These are phyloP conservation scores for Diarsia brunnea DNA, from an alignment of 2,888 invertebrate genomes.

Conservation along the genomic window DNA sequence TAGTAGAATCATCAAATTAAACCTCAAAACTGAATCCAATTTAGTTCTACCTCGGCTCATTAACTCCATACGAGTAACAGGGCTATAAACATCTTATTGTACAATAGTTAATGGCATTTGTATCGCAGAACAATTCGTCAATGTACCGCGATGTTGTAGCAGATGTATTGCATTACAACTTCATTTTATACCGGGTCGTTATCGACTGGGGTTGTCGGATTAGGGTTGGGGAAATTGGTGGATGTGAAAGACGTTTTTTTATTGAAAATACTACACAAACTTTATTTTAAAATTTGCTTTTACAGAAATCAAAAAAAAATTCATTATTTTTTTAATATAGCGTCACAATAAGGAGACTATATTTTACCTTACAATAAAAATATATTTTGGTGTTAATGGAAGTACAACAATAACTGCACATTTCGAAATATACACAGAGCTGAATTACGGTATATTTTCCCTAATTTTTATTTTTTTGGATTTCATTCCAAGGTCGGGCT, in stretches of 20 bases:
- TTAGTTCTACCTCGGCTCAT: constrained; percentile 75
- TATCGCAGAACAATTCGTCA: constrained; percentile 82
- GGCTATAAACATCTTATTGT: constrained; percentile 81
- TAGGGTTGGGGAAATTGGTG: constrained; percentile 62
- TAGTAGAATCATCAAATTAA: constrained; percentile 11
- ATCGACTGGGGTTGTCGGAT: constrained; percentile 77
- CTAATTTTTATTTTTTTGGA: no score
- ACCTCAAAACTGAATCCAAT: constrained; percentile 66
- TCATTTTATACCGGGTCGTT: constrained; percentile 86
- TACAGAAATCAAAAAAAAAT: neutral
- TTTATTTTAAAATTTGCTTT: no score
- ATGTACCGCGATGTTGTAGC: constrained; percentile 84
- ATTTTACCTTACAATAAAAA: neutral
- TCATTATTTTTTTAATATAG: no score
- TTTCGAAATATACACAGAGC: neutral
- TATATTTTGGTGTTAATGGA: neutral
- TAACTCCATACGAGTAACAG: constrained; percentile 70
- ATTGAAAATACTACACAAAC: no score
- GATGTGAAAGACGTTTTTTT: constrained; percentile 62
- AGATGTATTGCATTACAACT: constrained; percentile 90
- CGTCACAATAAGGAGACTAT: no score
- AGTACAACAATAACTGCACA: neutral
- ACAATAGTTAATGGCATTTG: constrained; percentile 83
- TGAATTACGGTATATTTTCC: neutral
- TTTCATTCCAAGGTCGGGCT: no score